Evolutionary conservation across 2,113 vertebrate genomes (phyloP), one percentile per base, ranked within the genome.

Genomic region (Odocoileus hemionus): DNA sequence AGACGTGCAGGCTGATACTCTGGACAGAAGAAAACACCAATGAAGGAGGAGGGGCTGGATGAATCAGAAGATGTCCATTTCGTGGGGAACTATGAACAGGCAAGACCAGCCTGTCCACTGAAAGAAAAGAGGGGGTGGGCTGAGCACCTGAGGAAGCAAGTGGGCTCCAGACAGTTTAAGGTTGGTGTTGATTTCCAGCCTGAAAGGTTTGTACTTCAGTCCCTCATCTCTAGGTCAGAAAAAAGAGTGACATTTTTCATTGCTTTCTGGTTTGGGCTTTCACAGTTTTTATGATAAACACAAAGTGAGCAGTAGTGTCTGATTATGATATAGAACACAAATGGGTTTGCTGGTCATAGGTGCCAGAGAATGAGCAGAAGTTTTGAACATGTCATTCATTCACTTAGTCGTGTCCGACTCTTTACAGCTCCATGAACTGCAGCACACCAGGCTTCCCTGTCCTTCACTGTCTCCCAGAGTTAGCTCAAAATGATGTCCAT

Each of bases 211-310:
- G 14, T 86, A 8, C 64, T 30, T 30, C 8, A 79, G 28, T 89
- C 26, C 86, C 13, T 79, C 54, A 61, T 92, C 55, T 76, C 30
- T 84, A 36, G 28, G 9, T 58, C 28, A 93, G 84, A 52, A 47
- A 52, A 93, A 28, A n/a, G 25, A 36, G 28, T 91, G 58, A 23
- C 79, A 74, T 45, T 82, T 61, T n/a, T 79, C 19, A 10, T 85
- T 89, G 36, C 78, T 97, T 95, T 87, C 61, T 89, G 50, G 19
- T 47, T 95, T 93, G 79, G 79, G 5, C 52, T 95, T 96, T 87
- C 50, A 50, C 13, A 45, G 14, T 95, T 86, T 89, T 17, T 28
- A 78, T 60, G 25, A 45, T 61, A 84, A 85, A 64, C 33, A 74
- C 36, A 64, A 54, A 80, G 12, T 80, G 70, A 92, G 19, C 28